Base-by-base conservation (phyloP, 2,797 vertebrate species). In the Esox lucius region DNA sequence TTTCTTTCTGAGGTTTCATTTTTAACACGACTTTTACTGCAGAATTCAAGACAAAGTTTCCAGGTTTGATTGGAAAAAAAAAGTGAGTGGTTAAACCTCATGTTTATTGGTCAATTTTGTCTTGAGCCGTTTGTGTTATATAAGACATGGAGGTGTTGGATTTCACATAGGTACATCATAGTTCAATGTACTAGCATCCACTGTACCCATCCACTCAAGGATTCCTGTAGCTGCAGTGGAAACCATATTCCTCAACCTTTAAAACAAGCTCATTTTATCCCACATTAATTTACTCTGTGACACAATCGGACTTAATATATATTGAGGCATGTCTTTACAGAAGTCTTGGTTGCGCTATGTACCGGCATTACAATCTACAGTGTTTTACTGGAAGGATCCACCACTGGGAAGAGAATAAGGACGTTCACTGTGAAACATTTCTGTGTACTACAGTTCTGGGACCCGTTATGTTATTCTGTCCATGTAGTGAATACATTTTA, bases 221-320 rank as follows among this genome's bases (percentile, higher is more conserved):
- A 73, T 70, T 81, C 84, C 24, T 81, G 75, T 65, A 85, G 84
- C 79, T 81, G 69, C 73, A 75, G 83, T 71, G 76, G 77, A 80
- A 87, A 77, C 53, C 33, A 2, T 70, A n/a, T 53, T 81, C 78
- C 73, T 71, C 74, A 74, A 77, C 66, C 71, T 74, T 79, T 72
- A 73, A 51, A 68, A 62, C 17, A 51, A 79, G 66, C 66, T 62
- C 13, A 13, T 80, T 82, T 75, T 62, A 35, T 33, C 64, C 26
- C 56, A 75, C 59, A 56, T 70, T 16, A 15, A 5, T 9, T 22
- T 59, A 64, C 33, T 39, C 68, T 77, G 68, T 49, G 83, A 71
- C 75, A 67, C 22, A 22, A 67, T 75, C 67, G 28, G 73, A 80
- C 76, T 73, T 16, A 3, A 71, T 59, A 53, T 65, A 42, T 75